Conservation (phyloP, 2,797 vertebrate species). For the Hylomyscus alleni region DNA sequence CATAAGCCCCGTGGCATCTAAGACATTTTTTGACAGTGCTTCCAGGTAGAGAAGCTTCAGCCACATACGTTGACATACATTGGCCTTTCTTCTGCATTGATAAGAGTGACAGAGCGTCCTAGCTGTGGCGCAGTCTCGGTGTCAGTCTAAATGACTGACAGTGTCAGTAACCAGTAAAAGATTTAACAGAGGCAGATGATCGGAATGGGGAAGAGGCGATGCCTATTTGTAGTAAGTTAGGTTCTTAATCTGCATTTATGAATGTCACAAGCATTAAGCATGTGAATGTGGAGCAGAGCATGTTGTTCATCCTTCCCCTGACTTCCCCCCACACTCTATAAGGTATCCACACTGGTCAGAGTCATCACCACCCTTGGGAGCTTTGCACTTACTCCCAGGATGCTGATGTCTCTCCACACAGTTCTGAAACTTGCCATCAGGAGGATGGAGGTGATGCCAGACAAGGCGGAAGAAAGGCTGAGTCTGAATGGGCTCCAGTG, state of each 20-base stretch:
- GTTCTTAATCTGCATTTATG: neutral
- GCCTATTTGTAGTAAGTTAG: neutral
- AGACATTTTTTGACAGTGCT: neutral
- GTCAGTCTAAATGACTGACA: neutral
- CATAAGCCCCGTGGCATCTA: neutral
- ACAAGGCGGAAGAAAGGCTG: neutral
- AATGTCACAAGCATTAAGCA: conserved; percentile 19
- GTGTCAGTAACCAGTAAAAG: conserved; percentile 11
- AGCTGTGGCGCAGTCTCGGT: neutral
- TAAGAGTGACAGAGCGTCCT: neutral
- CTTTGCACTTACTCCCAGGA: neutral
- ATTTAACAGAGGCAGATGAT: conserved; percentile 18
- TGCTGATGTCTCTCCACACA: neutral
- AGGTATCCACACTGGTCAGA: neutral
- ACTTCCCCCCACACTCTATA: neutral
- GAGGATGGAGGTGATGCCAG: neutral
- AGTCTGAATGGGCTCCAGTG: neutral
- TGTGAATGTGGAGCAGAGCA: neutral
- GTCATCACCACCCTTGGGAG: neutral
- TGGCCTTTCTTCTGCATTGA: neutral
- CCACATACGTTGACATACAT: neutral
- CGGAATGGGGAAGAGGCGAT: neutral
- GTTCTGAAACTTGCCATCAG: conserved; percentile 28
- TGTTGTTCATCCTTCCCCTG: conserved; percentile 6
- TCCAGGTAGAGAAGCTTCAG: neutral